phyloP scores from a whole-genome alignment of 1,140 invertebrate genomes.

The Plectrocnemia conspersa region DNA sequence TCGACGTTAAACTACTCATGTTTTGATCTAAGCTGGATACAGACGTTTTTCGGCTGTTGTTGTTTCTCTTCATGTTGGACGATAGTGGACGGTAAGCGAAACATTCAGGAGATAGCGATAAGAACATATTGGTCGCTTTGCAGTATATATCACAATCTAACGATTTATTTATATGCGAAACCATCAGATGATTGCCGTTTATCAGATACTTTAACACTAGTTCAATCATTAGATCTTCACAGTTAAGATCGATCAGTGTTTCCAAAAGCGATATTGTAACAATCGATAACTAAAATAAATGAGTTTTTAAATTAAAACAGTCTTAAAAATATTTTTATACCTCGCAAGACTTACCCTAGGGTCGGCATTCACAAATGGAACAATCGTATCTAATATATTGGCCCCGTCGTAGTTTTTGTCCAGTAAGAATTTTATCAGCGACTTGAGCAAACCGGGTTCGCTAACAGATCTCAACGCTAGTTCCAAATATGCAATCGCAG shows the following conservation, averaged over 20 bases:
- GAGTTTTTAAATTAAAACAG: slow-evolving; percentile 6
- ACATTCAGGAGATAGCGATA: slow-evolving; percentile 71
- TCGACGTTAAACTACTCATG: slow-evolving; percentile 23
- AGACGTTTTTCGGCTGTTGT: slow-evolving; percentile 26
- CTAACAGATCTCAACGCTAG: slow-evolving; percentile 81
- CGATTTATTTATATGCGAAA: slow-evolving; percentile 66
- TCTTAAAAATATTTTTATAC: slow-evolving; percentile 2
- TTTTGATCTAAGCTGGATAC: slow-evolving; percentile 30
- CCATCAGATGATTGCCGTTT: slow-evolving; percentile 86
- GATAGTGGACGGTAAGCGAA: slow-evolving; percentile 40
- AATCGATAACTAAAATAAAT: slow-evolving; percentile 67
- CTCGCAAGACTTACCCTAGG: slow-evolving; percentile 56
- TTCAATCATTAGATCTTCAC: slow-evolving; percentile 96
- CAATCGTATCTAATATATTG: slow-evolving; percentile 71
- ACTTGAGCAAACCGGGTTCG: slow-evolving; percentile 74
- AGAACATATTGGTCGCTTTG: slow-evolving; percentile 76
- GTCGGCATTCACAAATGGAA: slow-evolving; percentile 67
- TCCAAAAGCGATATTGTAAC: slow-evolving; percentile 88
- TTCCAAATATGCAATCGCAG: slow-evolving; percentile 89
- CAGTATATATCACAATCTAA: slow-evolving; percentile 76
- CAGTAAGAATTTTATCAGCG: slow-evolving; percentile 82
- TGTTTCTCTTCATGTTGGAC: slow-evolving; percentile 32
- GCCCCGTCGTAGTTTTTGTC: slow-evolving; percentile 78
- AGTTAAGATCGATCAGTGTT: slow-evolving; percentile 86
- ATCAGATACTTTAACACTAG: slow-evolving; percentile 82